Conservation (phyloP, 2,888 invertebrate genomes). For the Spodoptera picta region DNA sequence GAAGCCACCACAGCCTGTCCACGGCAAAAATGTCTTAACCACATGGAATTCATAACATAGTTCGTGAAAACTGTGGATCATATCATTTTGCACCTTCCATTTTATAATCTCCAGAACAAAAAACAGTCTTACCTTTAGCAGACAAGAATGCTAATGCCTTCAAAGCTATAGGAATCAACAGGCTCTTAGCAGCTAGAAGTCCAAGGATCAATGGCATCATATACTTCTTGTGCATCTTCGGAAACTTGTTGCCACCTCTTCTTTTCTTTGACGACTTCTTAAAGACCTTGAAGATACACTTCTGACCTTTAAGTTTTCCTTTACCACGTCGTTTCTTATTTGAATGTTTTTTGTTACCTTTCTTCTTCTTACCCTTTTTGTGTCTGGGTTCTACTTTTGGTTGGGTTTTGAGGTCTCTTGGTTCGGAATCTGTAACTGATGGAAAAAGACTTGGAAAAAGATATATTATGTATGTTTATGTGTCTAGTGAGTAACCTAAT, state of each 20-base stretch:
- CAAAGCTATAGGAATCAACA: conserved; percentile 91
- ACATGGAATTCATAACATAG: too few species aligned
- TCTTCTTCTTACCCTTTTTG: conserved; percentile 50
- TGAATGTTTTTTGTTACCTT: conserved; percentile 53
- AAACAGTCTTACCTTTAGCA: conserved; percentile 80
- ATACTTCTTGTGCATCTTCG: conserved; percentile 84
- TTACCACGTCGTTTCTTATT: conserved; percentile 65
- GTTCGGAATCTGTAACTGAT: conserved; percentile 49
- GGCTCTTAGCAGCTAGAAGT: conserved; percentile 90
- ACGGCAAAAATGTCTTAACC: too few species aligned
- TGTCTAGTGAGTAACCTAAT: too few species aligned
- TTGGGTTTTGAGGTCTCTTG: conserved; percentile 19
- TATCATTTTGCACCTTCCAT: too few species aligned
- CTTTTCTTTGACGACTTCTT: conserved; percentile 66
- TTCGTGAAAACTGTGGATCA: too few species aligned
- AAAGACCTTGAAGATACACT: conserved; percentile 77
- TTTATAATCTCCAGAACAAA: too few species aligned
- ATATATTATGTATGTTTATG: too few species aligned
- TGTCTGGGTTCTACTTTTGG: conserved; percentile 29
- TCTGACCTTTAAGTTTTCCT: conserved; percentile 62
- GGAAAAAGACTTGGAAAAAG: neutral
- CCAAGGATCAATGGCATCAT: conserved; percentile 90
- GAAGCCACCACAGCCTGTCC: too few species aligned
- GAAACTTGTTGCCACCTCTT: conserved; percentile 45
- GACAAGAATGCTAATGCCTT: conserved; percentile 91